These are phyloP conservation scores for Eupithecia dodoneata DNA, from an alignment of 2,888 invertebrate genomes.

Conservation along the genomic window DNA sequence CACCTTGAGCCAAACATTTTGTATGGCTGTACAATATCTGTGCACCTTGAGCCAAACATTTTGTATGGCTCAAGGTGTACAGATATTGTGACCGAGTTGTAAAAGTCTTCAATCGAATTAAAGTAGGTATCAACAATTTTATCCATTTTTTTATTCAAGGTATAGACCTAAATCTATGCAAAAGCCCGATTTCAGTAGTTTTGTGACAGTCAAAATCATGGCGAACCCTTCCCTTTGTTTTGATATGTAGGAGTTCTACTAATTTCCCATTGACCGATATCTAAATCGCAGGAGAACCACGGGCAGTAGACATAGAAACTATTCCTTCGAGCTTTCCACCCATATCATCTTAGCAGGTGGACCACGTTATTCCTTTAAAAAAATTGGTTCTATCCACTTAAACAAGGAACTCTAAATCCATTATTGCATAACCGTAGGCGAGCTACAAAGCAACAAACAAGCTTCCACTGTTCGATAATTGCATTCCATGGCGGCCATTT, in stretches of 20 bases:
- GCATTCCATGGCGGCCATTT: constrained; percentile 36
- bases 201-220: not conserved
- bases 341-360: not conserved
- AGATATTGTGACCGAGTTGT: too few relatives aligned
- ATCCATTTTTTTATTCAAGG: too few relatives aligned
- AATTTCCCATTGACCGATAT: not conserved
- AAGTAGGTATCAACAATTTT: too few relatives aligned
- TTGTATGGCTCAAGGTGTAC: too few relatives aligned
- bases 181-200: too few relatives aligned
- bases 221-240: not conserved
- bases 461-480: constrained; percentile 39
- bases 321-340: not conserved
- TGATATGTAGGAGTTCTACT: not conserved
- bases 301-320: not conserved
- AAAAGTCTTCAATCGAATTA: too few relatives aligned
- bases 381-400: not conserved
- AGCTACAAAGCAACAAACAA: constrained; percentile 30
- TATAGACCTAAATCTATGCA: too few relatives aligned
- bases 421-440: constrained; percentile 27
- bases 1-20: too few relatives aligned
- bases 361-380: not conserved
- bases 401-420: not conserved
- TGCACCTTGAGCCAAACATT: too few relatives aligned
- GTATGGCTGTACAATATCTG: too few relatives aligned
- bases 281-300: not conserved